Evolutionary conservation across 1,140 invertebrate genomes (phyloP).

Genomic region (Monomorium pharaonis): DNA sequence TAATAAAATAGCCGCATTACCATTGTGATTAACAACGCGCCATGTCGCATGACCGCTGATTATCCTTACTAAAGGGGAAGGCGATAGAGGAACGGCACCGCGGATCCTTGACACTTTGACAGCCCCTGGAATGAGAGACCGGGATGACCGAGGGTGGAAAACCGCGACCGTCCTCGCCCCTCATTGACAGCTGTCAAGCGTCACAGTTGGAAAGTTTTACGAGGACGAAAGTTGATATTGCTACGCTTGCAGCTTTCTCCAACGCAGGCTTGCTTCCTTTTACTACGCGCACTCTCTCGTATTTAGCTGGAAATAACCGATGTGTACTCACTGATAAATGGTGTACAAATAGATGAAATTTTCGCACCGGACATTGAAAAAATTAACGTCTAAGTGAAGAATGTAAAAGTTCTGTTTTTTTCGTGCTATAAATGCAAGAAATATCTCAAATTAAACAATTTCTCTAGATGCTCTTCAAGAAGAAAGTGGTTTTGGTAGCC

Average conservation of each 20-base stretch:
- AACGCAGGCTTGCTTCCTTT: conserved; percentile 7
- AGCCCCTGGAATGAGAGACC: conserved; percentile 54
- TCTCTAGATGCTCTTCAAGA: not conserved
- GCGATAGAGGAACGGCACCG: conserved; percentile 62
- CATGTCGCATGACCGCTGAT: conserved; percentile 29
- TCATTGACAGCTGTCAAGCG: conserved; percentile 82
- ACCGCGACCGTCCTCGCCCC: conserved; percentile 66
- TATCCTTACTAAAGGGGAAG: not conserved
- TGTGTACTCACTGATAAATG: not conserved
- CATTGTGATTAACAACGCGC: conserved; percentile 17
- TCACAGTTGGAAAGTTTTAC: conserved; percentile 78
- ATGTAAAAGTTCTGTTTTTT: not conserved
- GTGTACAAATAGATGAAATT: not conserved
- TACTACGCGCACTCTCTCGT: not conserved
- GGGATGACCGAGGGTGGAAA: conserved; percentile 57
- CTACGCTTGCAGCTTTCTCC: conserved; percentile 69
- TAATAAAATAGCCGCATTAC: conserved; percentile 17
- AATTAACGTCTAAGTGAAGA: not conserved
- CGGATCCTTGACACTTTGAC: conserved; percentile 73
- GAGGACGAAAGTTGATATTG: conserved; percentile 77
- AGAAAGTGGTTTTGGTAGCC: not conserved
- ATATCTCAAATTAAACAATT: not conserved
- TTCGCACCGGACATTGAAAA: too few relatives aligned
- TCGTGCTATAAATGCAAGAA: not conserved
- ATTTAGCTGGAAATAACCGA: not conserved